Percentiles rank a stretch among this genome's conserved stretches.
These are phyloP conservation scores for Dasypogon diadema DNA, from an alignment of 2,888 invertebrate genomes.

Conservation along the genomic window DNA sequence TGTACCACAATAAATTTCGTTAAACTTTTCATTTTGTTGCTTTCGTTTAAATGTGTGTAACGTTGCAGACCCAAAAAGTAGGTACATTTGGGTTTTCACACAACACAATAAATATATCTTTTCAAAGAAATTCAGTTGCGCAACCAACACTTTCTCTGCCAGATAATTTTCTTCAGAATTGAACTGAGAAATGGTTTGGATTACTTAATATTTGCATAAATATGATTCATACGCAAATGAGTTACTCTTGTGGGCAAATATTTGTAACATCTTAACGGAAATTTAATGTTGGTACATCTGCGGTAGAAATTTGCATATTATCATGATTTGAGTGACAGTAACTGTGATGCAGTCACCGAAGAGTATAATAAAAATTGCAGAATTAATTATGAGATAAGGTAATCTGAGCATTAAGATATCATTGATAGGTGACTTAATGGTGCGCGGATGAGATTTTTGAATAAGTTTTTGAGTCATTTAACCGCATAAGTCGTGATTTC, in stretches of 20 bases:
- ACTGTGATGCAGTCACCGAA: neutral
- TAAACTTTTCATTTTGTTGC: neutral
- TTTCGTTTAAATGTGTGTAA: neutral
- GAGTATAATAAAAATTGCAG: neutral
- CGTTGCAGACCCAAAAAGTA: neutral
- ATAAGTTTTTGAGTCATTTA: neutral
- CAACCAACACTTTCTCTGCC: neutral
- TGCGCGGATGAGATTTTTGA: neutral
- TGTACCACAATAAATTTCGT: slow-evolving; percentile 10
- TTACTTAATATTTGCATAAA: neutral
- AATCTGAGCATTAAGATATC: neutral
- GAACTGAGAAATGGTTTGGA: neutral
- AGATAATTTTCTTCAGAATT: neutral
- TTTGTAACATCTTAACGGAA: neutral
- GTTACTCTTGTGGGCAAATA: neutral
- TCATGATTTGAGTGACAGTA: neutral
- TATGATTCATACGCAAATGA: neutral
- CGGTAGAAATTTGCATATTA: neutral
- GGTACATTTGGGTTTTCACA: neutral
- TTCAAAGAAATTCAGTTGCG: neutral
- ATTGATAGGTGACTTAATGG: neutral
- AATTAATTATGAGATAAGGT: neutral
- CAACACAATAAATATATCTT: neutral
- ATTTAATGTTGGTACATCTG: neutral
- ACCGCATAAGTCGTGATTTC: neutral